Conservation (phyloP, 2,888 invertebrate genomes). For the Keiferia lycopersicella region DNA sequence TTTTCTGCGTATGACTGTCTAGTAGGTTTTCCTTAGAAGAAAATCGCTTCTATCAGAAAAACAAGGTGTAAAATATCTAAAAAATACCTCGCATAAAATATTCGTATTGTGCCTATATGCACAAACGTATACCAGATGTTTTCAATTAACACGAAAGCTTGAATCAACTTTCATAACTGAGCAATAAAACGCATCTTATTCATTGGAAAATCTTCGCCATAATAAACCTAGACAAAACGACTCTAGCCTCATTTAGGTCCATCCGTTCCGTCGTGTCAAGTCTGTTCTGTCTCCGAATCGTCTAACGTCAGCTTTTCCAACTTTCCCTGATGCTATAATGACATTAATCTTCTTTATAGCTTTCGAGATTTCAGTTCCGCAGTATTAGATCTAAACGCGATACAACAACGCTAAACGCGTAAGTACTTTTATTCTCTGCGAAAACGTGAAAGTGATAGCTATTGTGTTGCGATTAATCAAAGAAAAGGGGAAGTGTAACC, state of each 20-base stretch:
- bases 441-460: slow-evolving; percentile 24
- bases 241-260: slow-evolving; percentile 7
- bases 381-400: background rate
- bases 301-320: slow-evolving; percentile 14
- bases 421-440: background rate
- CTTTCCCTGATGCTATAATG: background rate
- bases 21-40: no score
- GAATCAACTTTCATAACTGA: no score
- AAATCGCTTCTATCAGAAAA: no score
- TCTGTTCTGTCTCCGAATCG: background rate
- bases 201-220: background rate
- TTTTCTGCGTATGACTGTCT: no score
- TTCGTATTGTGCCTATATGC: no score
- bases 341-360: slow-evolving; percentile 7
- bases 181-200: no score
- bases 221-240: background rate
- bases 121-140: no score
- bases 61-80: no score
- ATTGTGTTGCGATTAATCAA: slow-evolving; percentile 29
- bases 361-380: background rate
- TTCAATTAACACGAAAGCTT: no score
- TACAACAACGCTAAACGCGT: background rate
- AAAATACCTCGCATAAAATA: no score
- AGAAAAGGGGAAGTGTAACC: slow-evolving; percentile 16
- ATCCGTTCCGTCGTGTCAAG: background rate